Evolutionary conservation across 2,888 invertebrate species (phyloP).

Genomic region (Scelioninae gen. 2): DNA sequence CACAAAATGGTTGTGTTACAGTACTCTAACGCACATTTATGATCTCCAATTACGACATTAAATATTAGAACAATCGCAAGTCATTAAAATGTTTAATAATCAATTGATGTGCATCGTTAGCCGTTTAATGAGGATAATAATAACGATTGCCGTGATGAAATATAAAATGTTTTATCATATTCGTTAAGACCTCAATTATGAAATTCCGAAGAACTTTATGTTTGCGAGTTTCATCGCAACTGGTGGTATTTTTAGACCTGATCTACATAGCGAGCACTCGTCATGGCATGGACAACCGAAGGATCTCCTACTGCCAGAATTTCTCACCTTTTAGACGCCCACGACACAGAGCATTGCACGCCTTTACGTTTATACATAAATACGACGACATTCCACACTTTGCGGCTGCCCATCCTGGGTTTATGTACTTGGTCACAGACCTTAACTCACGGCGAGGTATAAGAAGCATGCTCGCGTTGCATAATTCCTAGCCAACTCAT

Average conservation of each 20-base stretch:
- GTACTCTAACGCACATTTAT: no score
- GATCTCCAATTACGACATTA: background rate
- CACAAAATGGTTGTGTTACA: no score
- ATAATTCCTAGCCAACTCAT: conserved; percentile 58
- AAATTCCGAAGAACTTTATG: background rate
- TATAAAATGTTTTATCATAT: background rate
- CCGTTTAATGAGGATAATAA: conserved; percentile 6
- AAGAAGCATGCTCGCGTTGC: conserved; percentile 57
- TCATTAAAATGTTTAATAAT: background rate
- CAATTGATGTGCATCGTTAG: background rate
- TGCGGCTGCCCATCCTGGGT: conserved; percentile 64
- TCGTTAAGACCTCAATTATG: conserved; percentile 12
- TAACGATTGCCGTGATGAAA: conserved; percentile 9
- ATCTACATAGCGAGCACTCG: conserved; percentile 43
- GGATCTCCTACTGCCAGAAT: conserved; percentile 45
- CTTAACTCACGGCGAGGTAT: conserved; percentile 64
- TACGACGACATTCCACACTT: conserved; percentile 50
- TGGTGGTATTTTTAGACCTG: conserved; percentile 12
- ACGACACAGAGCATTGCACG: conserved; percentile 35
- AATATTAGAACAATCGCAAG: conserved; percentile 8
- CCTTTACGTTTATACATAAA: conserved; percentile 28
- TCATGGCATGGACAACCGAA: conserved; percentile 48
- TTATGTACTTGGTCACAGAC: conserved; percentile 69
- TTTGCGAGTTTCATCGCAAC: background rate
- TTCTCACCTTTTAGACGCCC: conserved; percentile 53